Percentiles rank a stretch among this genome's conserved stretches.
Conservation (phyloP, 2,888 invertebrate species). For the Halictus ligatus region DNA sequence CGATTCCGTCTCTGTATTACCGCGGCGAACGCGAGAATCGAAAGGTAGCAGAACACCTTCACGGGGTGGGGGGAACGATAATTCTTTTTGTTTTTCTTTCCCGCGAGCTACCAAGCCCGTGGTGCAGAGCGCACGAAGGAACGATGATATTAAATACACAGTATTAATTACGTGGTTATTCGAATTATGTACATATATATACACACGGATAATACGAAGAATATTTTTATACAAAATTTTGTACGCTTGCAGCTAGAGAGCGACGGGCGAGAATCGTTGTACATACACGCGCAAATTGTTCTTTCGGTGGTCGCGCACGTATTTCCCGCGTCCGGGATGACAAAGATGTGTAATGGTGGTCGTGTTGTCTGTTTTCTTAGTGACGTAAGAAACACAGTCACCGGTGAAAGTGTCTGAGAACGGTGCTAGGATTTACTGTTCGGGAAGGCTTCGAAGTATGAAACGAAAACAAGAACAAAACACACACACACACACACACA, state of each 20-base stretch:
- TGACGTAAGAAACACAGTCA: slow-evolving; percentile 53
- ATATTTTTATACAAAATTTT: slow-evolving; percentile 84
- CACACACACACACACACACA: no score
- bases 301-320: slow-evolving; percentile 66
- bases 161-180: slow-evolving; percentile 82
- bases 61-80: slow-evolving; percentile 43
- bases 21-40: slow-evolving; percentile 53
- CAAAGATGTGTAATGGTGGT: slow-evolving; percentile 50
- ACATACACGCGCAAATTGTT: slow-evolving; percentile 74
- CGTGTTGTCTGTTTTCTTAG: slow-evolving; percentile 66
- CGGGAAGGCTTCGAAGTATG: slow-evolving; percentile 40
- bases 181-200: slow-evolving; percentile 79
- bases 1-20: slow-evolving; percentile 29
- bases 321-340: slow-evolving; percentile 45
- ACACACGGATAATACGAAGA: slow-evolving; percentile 75
- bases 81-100: slow-evolving; percentile 34
- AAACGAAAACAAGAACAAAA: background rate
- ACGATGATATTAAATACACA: slow-evolving; percentile 81
- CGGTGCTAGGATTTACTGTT: slow-evolving; percentile 62
- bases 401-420: slow-evolving; percentile 61
- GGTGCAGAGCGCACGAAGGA: slow-evolving; percentile 74
- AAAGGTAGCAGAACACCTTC: slow-evolving; percentile 51
- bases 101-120: slow-evolving; percentile 77
- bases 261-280: slow-evolving; percentile 73
- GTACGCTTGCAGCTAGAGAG: slow-evolving; percentile 75